These are phyloP conservation scores for Lagopus leucura DNA, from an alignment of 2,113 vertebrate species.

Conservation along the genomic window DNA sequence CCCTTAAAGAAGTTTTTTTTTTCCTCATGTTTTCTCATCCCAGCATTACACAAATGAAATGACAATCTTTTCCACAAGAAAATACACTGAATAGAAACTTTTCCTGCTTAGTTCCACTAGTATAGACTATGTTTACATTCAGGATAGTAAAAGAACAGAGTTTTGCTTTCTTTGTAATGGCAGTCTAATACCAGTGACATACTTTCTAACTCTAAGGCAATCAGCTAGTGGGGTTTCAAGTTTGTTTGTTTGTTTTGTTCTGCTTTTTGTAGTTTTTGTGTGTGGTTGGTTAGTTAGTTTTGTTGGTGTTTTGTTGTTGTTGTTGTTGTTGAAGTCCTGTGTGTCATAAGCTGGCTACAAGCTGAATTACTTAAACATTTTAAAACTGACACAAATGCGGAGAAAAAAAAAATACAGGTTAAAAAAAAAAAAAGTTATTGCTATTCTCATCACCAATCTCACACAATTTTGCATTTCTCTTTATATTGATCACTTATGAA, in stretches of 20 bases:
- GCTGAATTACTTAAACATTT: background rate
- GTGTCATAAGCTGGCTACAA: background rate
- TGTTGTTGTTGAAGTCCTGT: background rate
- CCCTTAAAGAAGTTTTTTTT: background rate
- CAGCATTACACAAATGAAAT: background rate
- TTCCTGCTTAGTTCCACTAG: background rate
- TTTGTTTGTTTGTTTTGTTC: no score
- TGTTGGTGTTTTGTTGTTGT: no score
- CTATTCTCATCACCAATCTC: background rate
- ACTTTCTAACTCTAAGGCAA: background rate
- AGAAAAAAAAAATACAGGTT: background rate
- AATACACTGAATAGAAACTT: background rate
- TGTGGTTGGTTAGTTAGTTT: no score
- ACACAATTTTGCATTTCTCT: background rate
- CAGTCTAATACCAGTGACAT: background rate
- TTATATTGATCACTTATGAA: background rate
- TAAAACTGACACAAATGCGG: background rate
- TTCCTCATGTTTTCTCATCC: background rate
- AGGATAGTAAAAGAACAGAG: background rate
- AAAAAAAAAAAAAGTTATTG: background rate
- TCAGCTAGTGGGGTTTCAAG: fast-evolving
- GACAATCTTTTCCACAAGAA: background rate
- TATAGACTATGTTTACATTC: background rate
- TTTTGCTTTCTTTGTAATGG: background rate
- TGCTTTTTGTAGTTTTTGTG: no score